Evolutionary conservation across 2,797 vertebrate species (phyloP).

Genomic region (Sebastes diploproa): DNA sequence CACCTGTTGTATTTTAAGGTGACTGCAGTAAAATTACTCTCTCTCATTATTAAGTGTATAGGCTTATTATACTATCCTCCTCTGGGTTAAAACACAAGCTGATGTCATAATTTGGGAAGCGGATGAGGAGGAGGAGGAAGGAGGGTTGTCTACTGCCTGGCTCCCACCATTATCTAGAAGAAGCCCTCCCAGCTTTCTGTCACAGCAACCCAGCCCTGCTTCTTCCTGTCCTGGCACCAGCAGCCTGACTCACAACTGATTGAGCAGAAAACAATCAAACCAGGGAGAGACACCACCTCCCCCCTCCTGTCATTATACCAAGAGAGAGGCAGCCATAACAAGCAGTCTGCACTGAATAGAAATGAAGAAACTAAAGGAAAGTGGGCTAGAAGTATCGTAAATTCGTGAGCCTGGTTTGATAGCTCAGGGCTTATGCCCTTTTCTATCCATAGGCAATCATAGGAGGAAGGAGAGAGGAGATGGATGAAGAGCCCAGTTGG

Average conservation of each 20-base stretch:
- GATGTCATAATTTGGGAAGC: slow-evolving; percentile 64
- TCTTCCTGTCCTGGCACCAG: slow-evolving; percentile 83
- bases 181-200: slow-evolving; percentile 56
- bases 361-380: background rate
- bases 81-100: slow-evolving; percentile 50
- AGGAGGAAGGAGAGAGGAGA: too few species aligned
- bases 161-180: slow-evolving; percentile 75
- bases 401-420: too few species aligned
- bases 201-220: slow-evolving; percentile 62
- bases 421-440: too few species aligned
- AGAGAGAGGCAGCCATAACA: slow-evolving; percentile 52
- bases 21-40: background rate
- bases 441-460: too few species aligned
- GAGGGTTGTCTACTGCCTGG: slow-evolving; percentile 25
- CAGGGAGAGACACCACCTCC: slow-evolving; percentile 17
- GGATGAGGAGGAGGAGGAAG: background rate
- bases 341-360: background rate
- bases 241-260: slow-evolving; percentile 66
- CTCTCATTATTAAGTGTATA: background rate
- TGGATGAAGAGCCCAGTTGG: too few species aligned
- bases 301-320: slow-evolving; percentile 15
- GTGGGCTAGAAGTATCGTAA: background rate
- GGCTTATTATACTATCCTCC: slow-evolving; percentile 27
- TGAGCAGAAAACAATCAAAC: slow-evolving; percentile 53
- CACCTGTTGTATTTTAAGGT: slow-evolving; percentile 26